Percentiles rank a stretch among this genome's conserved stretches.
Conservation (phyloP, 2,113 vertebrate genomes). For the Neogale vison region DNA sequence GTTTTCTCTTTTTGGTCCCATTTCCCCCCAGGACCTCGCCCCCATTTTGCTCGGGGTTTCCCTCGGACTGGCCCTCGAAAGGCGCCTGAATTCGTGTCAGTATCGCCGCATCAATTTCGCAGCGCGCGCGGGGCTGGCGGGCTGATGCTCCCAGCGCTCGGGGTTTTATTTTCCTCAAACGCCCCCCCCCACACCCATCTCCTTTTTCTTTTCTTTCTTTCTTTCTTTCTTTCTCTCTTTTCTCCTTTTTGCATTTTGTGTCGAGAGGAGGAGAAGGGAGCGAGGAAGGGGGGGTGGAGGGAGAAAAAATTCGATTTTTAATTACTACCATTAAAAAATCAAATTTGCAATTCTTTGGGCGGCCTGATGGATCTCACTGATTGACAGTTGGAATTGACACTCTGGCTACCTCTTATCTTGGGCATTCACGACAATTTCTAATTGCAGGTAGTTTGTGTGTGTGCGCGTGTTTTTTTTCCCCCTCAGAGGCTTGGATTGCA, state of each 20-base stretch:
- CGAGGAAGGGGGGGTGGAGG: slow-evolving; percentile 72
- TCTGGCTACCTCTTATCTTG: slow-evolving; percentile 95
- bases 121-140: slow-evolving; percentile 19
- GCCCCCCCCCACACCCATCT: neutral
- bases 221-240: slow-evolving; percentile 73
- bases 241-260: slow-evolving; percentile 86
- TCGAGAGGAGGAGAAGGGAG: slow-evolving; percentile 79
- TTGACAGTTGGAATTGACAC: slow-evolving; percentile 99
- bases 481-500: slow-evolving; percentile 94
- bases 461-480: slow-evolving; percentile 77
- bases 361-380: slow-evolving; percentile 95
- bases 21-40: neutral
- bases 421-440: slow-evolving; percentile 97
- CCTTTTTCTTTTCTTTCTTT: slow-evolving; percentile 79
- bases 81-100: slow-evolving; percentile 48
- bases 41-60: slow-evolving; percentile 39
- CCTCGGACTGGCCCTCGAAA: slow-evolving; percentile 22
- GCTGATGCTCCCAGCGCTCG: slow-evolving; percentile 82
- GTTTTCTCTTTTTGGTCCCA: slow-evolving; percentile 70
- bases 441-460: slow-evolving; percentile 97
- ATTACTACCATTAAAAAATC: slow-evolving; percentile 99
- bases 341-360: slow-evolving; percentile 99
- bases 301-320: slow-evolving; percentile 96
- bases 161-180: slow-evolving; percentile 74
- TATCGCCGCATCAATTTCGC: slow-evolving; percentile 24